Evolutionary conservation across 2,888 invertebrate species (phyloP).

Genomic region (Spodoptera littoralis): DNA sequence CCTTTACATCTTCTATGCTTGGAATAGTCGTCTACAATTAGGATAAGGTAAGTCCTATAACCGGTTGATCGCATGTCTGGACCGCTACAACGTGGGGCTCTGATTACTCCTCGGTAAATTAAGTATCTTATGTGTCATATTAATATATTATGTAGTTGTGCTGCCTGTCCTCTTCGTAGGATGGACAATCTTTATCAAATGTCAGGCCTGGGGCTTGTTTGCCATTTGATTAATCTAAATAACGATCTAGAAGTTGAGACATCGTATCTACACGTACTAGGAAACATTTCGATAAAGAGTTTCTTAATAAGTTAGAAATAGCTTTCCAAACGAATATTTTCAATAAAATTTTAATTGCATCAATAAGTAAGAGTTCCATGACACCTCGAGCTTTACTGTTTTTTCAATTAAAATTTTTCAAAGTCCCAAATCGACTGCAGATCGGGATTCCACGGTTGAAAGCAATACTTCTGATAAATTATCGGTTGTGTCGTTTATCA

Average conservation of each 20-base stretch:
- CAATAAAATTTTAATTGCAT: conserved; percentile 19
- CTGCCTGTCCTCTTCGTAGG: conserved; percentile 28
- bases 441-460: conserved; percentile 50
- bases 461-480: conserved; percentile 61
- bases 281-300: conserved; percentile 6
- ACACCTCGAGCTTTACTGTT: conserved; percentile 35
- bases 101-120: conserved; percentile 44
- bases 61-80: conserved; percentile 47
- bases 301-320: background rate
- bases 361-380: conserved; percentile 22
- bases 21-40: conserved; percentile 43
- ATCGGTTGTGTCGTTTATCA: conserved; percentile 56
- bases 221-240: conserved; percentile 5
- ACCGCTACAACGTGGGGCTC: conserved; percentile 38
- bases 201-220: conserved; percentile 15
- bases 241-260: background rate
- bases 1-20: conserved; percentile 40
- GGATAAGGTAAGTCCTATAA: conserved; percentile 46
- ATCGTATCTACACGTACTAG: conserved; percentile 3
- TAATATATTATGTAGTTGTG: conserved; percentile 32
- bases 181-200: conserved; percentile 40
- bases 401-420: conserved; percentile 53
- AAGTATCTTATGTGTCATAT: conserved; percentile 41
- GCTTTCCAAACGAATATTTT: conserved; percentile 17
- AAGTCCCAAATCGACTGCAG: conserved; percentile 42